Percentiles rank a stretch among this genome's conserved stretches.
phyloP scores from a whole-genome alignment of 1,140 invertebrate species.

The Polyergus mexicanus region DNA sequence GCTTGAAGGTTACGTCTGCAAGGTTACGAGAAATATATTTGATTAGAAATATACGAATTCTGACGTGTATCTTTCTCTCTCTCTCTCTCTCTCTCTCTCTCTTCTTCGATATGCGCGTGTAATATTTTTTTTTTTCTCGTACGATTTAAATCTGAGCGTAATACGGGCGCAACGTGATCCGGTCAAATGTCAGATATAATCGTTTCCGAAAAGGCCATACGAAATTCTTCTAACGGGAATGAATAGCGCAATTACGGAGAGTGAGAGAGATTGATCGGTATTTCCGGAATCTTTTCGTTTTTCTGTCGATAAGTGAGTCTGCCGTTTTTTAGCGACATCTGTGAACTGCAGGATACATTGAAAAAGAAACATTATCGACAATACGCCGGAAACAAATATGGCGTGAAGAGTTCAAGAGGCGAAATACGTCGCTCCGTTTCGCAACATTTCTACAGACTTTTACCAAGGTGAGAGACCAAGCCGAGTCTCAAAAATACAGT shows the following conservation, averaged over 20 bases:
- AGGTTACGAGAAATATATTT: conserved; percentile 40
- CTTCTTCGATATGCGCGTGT: background rate
- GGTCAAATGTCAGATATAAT: conserved; percentile 1
- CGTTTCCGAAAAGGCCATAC: background rate
- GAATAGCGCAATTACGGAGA: background rate
- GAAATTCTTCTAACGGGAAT: background rate
- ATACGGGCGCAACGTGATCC: background rate
- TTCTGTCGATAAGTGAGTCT: background rate
- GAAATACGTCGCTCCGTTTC: no score
- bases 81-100: background rate
- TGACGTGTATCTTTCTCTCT: background rate
- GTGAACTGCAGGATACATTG: background rate
- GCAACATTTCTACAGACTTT: no score
- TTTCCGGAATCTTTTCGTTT: background rate
- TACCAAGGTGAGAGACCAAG: no score
- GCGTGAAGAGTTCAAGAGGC: no score
- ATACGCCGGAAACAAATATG: background rate
- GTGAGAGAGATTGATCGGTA: no score
- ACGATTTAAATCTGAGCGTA: background rate
- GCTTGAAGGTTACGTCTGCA: conserved; percentile 54
- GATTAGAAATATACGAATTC: background rate
- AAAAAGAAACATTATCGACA: background rate
- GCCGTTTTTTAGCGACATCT: background rate
- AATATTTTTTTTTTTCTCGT: conserved; percentile 1
- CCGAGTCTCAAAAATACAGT: no score